These are phyloP conservation scores for Dusona sp. DNA, from an alignment of 2,888 invertebrate species.

Conservation along the genomic window DNA sequence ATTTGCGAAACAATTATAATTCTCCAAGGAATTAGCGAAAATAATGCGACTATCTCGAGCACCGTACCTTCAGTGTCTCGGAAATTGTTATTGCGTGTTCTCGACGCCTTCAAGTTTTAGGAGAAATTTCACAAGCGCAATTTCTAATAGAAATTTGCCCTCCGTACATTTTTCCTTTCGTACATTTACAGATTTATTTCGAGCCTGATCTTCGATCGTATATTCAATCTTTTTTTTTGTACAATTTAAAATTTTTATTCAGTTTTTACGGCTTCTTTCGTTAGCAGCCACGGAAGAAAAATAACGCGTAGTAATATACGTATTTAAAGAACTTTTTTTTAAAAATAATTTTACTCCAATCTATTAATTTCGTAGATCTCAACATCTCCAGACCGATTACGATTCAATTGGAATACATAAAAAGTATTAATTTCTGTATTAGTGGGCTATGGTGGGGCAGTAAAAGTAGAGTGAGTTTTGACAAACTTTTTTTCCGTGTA, in stretches of 20 bases:
- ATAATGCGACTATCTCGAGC: background rate
- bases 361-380: background rate
- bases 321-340: background rate
- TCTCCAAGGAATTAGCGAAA: conserved; percentile 12
- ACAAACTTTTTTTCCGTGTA: too few species aligned
- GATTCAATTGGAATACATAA: background rate
- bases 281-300: too few species aligned
- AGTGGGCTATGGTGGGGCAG: background rate
- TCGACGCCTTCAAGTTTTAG: conserved; percentile 2
- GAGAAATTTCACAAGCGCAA: conserved; percentile 5
- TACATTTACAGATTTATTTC: conserved; percentile 36
- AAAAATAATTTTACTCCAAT: background rate
- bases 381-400: background rate
- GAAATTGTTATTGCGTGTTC: conserved; percentile 33
- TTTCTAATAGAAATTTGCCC: conserved; percentile 19
- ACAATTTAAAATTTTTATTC: background rate
- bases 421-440: background rate
- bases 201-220: conserved; percentile 20
- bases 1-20: background rate
- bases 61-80: background rate
- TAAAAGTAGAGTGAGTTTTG: background rate
- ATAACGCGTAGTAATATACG: background rate
- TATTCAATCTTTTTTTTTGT: conserved; percentile 29
- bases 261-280: too few species aligned
- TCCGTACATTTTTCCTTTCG: conserved; percentile 25